Evolutionary conservation across 1,140 invertebrate species (phyloP).

Genomic region (Colletes latitarsis): DNA sequence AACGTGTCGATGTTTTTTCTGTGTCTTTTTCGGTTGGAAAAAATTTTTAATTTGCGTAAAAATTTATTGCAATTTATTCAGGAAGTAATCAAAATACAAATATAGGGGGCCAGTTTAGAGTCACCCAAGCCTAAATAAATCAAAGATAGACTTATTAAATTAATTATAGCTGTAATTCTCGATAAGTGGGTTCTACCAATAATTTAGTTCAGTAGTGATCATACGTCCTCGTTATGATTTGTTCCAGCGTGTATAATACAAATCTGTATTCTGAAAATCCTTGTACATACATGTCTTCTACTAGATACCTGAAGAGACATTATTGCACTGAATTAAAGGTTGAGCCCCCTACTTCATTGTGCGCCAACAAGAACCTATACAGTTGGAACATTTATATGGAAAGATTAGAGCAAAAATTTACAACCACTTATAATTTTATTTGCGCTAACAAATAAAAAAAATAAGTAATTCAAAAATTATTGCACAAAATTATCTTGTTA

Average conservation of each 20-base stretch:
- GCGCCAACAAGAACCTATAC: slow-evolving; percentile 78
- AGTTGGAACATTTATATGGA: slow-evolving; percentile 31
- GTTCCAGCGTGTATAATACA: slow-evolving; percentile 28
- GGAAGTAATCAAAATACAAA: slow-evolving; percentile 66
- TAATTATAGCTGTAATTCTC: slow-evolving; percentile 76
- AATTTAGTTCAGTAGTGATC: slow-evolving; percentile 77
- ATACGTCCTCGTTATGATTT: slow-evolving; percentile 19
- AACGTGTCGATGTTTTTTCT: not conserved
- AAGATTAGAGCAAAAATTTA: slow-evolving; percentile 54
- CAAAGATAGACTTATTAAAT: slow-evolving; percentile 79
- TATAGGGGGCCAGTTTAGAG: slow-evolving; percentile 66
- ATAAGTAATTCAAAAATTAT: not conserved
- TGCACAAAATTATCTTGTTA: not conserved
- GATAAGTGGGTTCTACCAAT: slow-evolving; percentile 74
- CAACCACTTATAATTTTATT: not conserved
- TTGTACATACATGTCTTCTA: slow-evolving; percentile 64
- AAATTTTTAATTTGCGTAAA: not conserved
- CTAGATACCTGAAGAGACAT: slow-evolving; percentile 61
- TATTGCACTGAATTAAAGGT: slow-evolving; percentile 77
- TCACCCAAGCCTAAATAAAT: slow-evolving; percentile 79
- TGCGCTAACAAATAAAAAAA: not conserved
- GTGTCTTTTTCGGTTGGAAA: not conserved
- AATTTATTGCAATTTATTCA: slow-evolving; percentile 55
- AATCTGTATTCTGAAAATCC: slow-evolving; percentile 45
- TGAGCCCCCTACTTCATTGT: slow-evolving; percentile 76